A percentile compares a stretch with the other conserved stretches of the same genome.
These are phyloP conservation scores for Carposina sasakii DNA, from an alignment of 1,140 invertebrate species.

Conservation along the genomic window DNA sequence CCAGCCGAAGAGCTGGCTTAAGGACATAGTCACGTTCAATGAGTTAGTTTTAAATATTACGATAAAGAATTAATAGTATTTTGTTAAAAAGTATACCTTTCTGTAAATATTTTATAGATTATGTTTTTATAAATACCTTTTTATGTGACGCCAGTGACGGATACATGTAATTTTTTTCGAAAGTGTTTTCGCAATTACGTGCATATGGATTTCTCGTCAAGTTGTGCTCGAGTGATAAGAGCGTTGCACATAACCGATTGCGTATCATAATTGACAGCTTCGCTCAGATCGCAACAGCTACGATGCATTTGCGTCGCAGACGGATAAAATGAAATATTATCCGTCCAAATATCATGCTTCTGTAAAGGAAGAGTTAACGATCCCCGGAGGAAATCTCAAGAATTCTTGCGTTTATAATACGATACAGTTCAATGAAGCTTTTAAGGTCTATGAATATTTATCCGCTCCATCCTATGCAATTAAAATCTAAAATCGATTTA, in stretches of 20 bases:
- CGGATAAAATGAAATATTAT: slow-evolving; percentile 30
- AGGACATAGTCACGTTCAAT: slow-evolving; percentile 61
- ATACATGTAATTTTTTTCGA: slow-evolving; percentile 1
- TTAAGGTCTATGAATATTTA: too few species aligned
- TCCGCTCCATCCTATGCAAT: slow-evolving; percentile 14
- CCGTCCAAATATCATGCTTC: slow-evolving; percentile 28
- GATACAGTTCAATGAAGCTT: too few species aligned
- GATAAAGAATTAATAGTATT: slow-evolving; percentile 42
- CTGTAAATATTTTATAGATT: too few species aligned
- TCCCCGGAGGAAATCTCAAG: neutral
- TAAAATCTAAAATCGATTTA: slow-evolving; percentile 34
- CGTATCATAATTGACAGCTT: slow-evolving; percentile 44
- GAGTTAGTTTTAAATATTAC: slow-evolving; percentile 40
- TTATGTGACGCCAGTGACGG: too few species aligned
- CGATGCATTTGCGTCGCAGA: slow-evolving; percentile 14
- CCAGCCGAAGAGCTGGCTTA: slow-evolving; percentile 22
- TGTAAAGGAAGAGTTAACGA: slow-evolving; percentile 14
- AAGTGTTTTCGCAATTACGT: slow-evolving; percentile 19
- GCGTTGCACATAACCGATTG: slow-evolving; percentile 31
- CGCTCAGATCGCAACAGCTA: slow-evolving; percentile 31
- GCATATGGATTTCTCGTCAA: slow-evolving; percentile 32
- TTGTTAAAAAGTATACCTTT: too few species aligned
- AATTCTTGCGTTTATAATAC: slow-evolving; percentile 1
- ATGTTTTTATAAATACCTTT: too few species aligned
- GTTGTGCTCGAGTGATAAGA: slow-evolving; percentile 21